phyloP scores from a whole-genome alignment of 1,140 invertebrate genomes.

The Patella vulgata region DNA sequence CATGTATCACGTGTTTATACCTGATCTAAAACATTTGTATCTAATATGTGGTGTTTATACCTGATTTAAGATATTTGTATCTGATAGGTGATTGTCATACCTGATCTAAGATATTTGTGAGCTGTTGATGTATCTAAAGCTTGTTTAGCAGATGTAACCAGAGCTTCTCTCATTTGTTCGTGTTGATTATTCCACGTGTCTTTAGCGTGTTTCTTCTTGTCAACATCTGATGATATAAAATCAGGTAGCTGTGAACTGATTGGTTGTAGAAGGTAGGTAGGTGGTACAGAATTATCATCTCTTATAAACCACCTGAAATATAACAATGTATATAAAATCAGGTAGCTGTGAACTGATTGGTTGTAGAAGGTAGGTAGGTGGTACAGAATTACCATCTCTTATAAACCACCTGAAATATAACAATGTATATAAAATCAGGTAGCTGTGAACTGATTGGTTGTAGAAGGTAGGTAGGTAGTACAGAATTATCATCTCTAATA shows the following conservation, averaged over 20 bases:
- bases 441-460: too few relatives aligned
- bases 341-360: too few relatives aligned
- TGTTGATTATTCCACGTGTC: conserved; percentile 37
- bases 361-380: too few relatives aligned
- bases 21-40: too few relatives aligned
- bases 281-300: conserved; percentile 75
- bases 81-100: conserved; percentile 7
- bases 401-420: too few relatives aligned
- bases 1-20: too few relatives aligned
- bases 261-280: conserved; percentile 78
- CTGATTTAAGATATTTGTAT: neutral
- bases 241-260: conserved; percentile 59
- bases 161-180: conserved; percentile 25
- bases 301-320: conserved; percentile 81
- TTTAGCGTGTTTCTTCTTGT: conserved; percentile 26
- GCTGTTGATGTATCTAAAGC: conserved; percentile 30
- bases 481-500: too few relatives aligned
- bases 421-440: too few relatives aligned
- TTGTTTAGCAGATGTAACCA: conserved; percentile 29
- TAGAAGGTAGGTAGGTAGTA: too few relatives aligned
- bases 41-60: neutral
- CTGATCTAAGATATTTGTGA: conserved; percentile 32
- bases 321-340: too few relatives aligned
- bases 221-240: conserved; percentile 30
- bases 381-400: too few relatives aligned